phyloP scores from a whole-genome alignment of 2,113 vertebrate genomes.

The Balaeniceps rex region DNA sequence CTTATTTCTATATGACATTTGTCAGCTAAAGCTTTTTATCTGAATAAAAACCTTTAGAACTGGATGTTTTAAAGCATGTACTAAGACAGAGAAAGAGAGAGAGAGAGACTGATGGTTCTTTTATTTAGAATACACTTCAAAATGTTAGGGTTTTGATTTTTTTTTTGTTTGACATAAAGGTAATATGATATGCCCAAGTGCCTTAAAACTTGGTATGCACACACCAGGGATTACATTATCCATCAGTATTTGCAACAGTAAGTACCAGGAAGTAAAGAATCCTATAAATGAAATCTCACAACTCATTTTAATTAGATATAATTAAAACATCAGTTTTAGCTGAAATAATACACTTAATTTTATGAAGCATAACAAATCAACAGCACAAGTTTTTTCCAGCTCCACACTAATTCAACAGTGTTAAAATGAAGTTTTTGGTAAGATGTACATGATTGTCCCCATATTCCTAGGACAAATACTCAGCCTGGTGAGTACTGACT shows the following conservation, averaged over 20 bases:
- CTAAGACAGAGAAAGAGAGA: not conserved
- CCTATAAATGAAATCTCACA: not conserved
- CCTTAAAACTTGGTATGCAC: not conserved
- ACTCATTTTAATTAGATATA: not conserved
- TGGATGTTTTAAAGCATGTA: not conserved
- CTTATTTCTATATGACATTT: not conserved
- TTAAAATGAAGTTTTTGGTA: not conserved
- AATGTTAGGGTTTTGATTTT: not conserved
- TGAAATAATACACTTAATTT: not conserved
- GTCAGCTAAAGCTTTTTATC: not conserved
- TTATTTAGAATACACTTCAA: not conserved
- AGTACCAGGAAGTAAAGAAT: not conserved
- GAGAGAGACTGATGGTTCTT: not conserved
- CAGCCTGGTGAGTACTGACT: not conserved
- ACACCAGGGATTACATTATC: not conserved
- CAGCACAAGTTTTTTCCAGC: not conserved
- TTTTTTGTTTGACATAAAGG: not conserved
- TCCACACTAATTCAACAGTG: not conserved
- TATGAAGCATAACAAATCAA: not conserved
- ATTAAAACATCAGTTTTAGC: not conserved
- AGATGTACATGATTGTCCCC: fast-evolving
- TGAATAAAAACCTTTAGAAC: not conserved
- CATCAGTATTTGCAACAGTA: not conserved
- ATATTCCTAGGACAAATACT: not conserved
- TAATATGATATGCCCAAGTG: not conserved